These are phyloP conservation scores for Drosophila novamexicana DNA, from an alignment of 1,140 invertebrate genomes.

Conservation along the genomic window DNA sequence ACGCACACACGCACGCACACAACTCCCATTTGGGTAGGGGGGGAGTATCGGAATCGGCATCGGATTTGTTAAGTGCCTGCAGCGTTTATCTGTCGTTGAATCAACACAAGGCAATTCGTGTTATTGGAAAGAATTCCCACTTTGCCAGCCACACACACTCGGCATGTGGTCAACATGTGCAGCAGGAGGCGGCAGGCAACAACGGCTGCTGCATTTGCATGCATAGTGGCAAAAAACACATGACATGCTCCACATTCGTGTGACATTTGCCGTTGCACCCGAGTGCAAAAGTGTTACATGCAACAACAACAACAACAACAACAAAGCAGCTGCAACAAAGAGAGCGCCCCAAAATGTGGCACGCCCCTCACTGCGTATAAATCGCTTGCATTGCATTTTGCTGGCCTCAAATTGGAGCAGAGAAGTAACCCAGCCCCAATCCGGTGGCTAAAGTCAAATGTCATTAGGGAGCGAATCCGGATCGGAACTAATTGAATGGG, in stretches of 20 bases:
- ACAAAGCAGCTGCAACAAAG: slow-evolving; percentile 15
- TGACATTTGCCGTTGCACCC: slow-evolving; percentile 58
- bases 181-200: slow-evolving; percentile 2
- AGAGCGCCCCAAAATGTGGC: slow-evolving; percentile 43
- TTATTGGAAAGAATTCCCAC: slow-evolving; percentile 51
- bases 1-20: slow-evolving; percentile 17
- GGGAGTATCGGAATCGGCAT: slow-evolving; percentile 15
- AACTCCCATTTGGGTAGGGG: not conserved
- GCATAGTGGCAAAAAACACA: slow-evolving; percentile 54
- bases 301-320: slow-evolving; percentile 36
- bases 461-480: slow-evolving; percentile 32
- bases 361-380: not conserved
- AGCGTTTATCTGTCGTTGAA: slow-evolving; percentile 48
- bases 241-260: slow-evolving; percentile 78
- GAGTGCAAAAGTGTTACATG: slow-evolving; percentile 67
- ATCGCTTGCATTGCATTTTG: slow-evolving; percentile 27
- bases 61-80: slow-evolving; percentile 36
- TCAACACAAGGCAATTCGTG: slow-evolving; percentile 55
- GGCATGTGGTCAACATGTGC: slow-evolving; percentile 71
- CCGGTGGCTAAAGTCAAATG: slow-evolving; percentile 22
- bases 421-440: not conserved
- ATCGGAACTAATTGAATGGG: slow-evolving; percentile 47
- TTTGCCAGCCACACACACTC: slow-evolving; percentile 40
- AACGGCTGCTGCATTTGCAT: slow-evolving; percentile 58
- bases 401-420: slow-evolving; percentile 28